Evolutionary conservation across 2,113 vertebrate genomes (phyloP), one percentile per base, ranked within the genome.

Genomic region (Microcebus tavaratra): DNA sequence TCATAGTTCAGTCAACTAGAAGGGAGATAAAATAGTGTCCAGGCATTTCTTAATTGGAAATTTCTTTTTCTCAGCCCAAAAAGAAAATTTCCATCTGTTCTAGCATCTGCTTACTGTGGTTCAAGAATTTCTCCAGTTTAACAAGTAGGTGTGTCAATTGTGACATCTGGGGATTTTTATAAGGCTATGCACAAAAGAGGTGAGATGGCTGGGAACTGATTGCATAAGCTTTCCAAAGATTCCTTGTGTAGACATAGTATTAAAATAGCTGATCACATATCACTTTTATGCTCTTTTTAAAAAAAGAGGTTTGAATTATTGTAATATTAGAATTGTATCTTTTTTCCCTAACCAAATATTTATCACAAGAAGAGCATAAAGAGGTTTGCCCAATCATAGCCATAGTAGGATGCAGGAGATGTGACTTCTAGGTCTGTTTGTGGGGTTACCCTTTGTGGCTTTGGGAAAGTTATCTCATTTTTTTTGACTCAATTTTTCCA

Each of bases 61-160:
- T 98, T 96, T 98, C 97, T 79, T 92, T 95, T 93, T 97, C 93
- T 97, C 55, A 97, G 95, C 95, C 96, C 88, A 70, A 85, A 95
- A 98, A 98, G 97, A 98, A 97, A 97, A 91, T 97, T 96, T 98
- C 98, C 98, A 98, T 98, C 98, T 98, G 98, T 98, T 98, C 96
- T 75, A 98, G 98, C 98, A 98, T 98, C 98, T 98, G 98, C 88
- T 98, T 97, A 94, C 8, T 96, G 97, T 97, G 97, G 94, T 97
- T 98, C 94, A 98, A 97, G 79, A 98, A 97, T 98, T 90, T 97
- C 97, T 93, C 91, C 86, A 97, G 85, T 98, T 97, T 97, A 98
- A 95, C 95, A 97, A 97, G 91, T 96, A 96, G 96, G 86, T 79
- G n/a, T 98, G 96, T 98, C 95, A 95, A 84, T 68, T 97, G 93